Evolutionary conservation across 1,140 invertebrate genomes (phyloP).

Genomic region (Leptopilina clavipes): DNA sequence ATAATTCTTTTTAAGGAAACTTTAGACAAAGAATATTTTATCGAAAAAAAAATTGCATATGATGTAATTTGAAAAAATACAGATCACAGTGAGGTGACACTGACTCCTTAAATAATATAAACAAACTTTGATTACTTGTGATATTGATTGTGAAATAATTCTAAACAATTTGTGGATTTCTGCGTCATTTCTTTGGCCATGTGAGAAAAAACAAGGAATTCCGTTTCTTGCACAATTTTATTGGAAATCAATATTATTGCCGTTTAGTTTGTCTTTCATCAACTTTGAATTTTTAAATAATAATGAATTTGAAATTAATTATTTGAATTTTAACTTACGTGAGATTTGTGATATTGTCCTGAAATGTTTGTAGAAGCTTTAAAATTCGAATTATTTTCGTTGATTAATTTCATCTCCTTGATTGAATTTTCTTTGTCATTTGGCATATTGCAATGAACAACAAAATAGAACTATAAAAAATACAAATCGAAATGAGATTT

Average conservation of each 20-base stretch:
- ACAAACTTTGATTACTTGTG: background rate
- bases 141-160: constrained; percentile 5
- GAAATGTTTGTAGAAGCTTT: constrained; percentile 34
- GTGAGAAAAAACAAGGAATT: background rate
- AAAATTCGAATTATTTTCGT: constrained; percentile 41
- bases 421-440: constrained; percentile 35
- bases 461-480: constrained; percentile 56
- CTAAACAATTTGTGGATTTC: constrained; percentile 1
- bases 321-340: background rate
- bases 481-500: background rate
- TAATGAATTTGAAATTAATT: background rate
- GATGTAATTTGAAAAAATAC: background rate
- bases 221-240: constrained; percentile 1
- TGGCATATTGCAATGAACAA: constrained; percentile 50
- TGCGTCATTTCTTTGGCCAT: constrained; percentile 14
- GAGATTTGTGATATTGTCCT: constrained; percentile 1
- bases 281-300: background rate
- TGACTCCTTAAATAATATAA: constrained; percentile 22
- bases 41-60: background rate
- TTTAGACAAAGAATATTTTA: background rate
- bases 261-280: background rate
- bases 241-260: background rate
- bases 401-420: background rate
- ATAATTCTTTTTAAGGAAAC: background rate
- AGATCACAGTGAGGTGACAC: background rate